These are phyloP conservation scores for Lordiphosa collinella DNA, from an alignment of 1,140 invertebrate species.

Conservation along the genomic window DNA sequence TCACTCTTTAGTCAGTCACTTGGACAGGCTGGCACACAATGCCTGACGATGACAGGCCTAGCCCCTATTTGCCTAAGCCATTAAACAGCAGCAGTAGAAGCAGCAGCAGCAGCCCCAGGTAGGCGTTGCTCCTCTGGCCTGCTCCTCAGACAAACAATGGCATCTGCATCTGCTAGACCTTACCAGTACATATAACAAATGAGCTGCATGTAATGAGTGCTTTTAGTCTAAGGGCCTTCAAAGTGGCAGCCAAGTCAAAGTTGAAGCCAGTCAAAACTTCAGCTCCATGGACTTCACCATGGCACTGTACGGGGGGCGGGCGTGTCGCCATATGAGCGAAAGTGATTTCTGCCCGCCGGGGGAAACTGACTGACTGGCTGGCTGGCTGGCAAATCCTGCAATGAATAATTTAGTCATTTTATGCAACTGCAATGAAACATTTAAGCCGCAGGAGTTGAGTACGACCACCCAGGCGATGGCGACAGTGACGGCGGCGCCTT, in stretches of 20 bases:
- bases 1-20: slow-evolving; percentile 27
- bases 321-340: slow-evolving; percentile 44
- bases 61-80: slow-evolving; percentile 44
- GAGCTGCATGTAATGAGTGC: slow-evolving; percentile 41
- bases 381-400: slow-evolving; percentile 58
- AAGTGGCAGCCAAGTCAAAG: slow-evolving; percentile 31
- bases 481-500: slow-evolving; percentile 45
- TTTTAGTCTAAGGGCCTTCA: slow-evolving; percentile 17
- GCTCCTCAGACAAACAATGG: slow-evolving; percentile 37
- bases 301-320: neutral
- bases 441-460: slow-evolving; percentile 69
- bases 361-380: slow-evolving; percentile 4
- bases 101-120: slow-evolving; percentile 45
- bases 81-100: slow-evolving; percentile 5
- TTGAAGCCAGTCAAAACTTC: slow-evolving; percentile 4
- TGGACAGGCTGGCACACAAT: slow-evolving; percentile 35
- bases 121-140: slow-evolving; percentile 41
- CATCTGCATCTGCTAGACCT: slow-evolving; percentile 46
- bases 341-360: slow-evolving; percentile 52
- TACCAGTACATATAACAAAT: slow-evolving; percentile 35
- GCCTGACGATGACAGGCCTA: slow-evolving; percentile 51
- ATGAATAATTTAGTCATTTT: slow-evolving; percentile 75
- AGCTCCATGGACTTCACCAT: neutral
- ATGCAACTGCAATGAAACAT: slow-evolving; percentile 48
- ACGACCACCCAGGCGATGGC: slow-evolving; percentile 57